A percentile compares a stretch with the other conserved stretches of the same genome.
Evolutionary conservation across 1,140 invertebrate species (phyloP).

Genomic region (Acromyrmex echinatior): DNA sequence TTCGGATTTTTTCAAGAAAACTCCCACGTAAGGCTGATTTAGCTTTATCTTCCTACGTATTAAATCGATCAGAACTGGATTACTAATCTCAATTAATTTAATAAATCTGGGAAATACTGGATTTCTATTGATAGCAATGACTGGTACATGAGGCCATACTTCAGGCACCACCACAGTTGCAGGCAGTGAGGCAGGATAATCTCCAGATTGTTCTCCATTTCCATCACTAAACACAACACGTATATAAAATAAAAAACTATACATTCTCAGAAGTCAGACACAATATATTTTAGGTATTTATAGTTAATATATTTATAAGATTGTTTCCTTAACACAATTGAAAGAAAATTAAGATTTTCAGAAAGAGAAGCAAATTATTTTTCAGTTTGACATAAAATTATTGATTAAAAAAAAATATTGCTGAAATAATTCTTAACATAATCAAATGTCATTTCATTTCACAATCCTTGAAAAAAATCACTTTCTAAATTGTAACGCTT

Average conservation of each 20-base stretch:
- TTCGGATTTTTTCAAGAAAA: conserved; percentile 98
- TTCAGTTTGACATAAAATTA: too few relatives aligned
- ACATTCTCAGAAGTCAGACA: neutral
- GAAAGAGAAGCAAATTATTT: too few relatives aligned
- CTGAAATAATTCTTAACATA: too few relatives aligned
- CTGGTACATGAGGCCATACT: conserved; percentile 97
- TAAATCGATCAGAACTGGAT: conserved; percentile 95
- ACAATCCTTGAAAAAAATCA: too few relatives aligned
- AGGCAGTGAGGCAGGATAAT: conserved; percentile 88
- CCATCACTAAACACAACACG: conserved; percentile 69
- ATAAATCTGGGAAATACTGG: conserved; percentile 99
- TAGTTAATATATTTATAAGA: neutral
- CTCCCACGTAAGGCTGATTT: conserved; percentile 98
- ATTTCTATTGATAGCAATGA: conserved; percentile 97
- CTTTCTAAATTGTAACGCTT: too few relatives aligned
- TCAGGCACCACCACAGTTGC: conserved; percentile 98
- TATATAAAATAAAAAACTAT: conserved; percentile 9
- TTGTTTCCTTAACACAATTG: neutral
- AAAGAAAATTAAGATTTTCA: too few relatives aligned
- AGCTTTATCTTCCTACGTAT: conserved; percentile 97
- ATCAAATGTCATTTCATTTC: too few relatives aligned
- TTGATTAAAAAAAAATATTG: too few relatives aligned
- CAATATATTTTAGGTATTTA: neutral
- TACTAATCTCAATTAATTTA: conserved; percentile 97
- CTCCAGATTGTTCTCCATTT: conserved; percentile 76